Base-by-base conservation (phyloP, 2,797 vertebrate genomes). In the Diplodus puntazzo region DNA sequence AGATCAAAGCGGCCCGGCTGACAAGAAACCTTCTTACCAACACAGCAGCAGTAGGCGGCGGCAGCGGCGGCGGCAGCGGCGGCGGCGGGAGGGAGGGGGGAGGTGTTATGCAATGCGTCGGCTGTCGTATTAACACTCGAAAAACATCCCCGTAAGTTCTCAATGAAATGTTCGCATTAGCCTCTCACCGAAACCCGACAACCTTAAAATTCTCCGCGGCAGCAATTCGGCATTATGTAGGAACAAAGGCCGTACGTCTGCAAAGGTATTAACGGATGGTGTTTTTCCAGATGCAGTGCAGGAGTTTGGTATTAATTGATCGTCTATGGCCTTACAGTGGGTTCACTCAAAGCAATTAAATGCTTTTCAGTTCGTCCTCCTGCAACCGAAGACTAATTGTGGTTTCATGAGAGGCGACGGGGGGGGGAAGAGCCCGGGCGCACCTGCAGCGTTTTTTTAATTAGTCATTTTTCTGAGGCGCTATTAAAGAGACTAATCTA, bases 381-480 rank as follows among this genome's bases (percentile, higher is more conserved):
- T 0, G 45, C 75, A 62, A 70, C 70, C 21, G 30, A 60, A 27
- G 81, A 71, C 67, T 84, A 65, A 89, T 84, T 86, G 71, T 79
- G 81, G 85, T 84, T 84, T 65, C 62, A 54, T 80, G 64, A 13
- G 69, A 45, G 58, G 49, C 18, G 17, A 59, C 3, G 5, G 30
- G 30, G 39, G 30, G 39, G 63, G 9, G 69, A 54, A 64, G 54
- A 75, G 79, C 17, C 2, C 1, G 30, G 27, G 59, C 12, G 10
- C 78, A 86, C 88, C 87, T 88, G 80, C 80, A 83, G 86, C 70
- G n/a, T 55, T 85, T 89, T 27, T 82, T 86, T 88, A 90, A 86
- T 87, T 82, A 83, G 81, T 61, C 66, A 39, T 61, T 46, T 85
- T 76, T 73, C 81, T 17, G 61, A 73, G 61, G 57, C 53, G 11